Base-by-base conservation (phyloP, 2,113 vertebrate genomes). In the Nesoenas mayeri region DNA sequence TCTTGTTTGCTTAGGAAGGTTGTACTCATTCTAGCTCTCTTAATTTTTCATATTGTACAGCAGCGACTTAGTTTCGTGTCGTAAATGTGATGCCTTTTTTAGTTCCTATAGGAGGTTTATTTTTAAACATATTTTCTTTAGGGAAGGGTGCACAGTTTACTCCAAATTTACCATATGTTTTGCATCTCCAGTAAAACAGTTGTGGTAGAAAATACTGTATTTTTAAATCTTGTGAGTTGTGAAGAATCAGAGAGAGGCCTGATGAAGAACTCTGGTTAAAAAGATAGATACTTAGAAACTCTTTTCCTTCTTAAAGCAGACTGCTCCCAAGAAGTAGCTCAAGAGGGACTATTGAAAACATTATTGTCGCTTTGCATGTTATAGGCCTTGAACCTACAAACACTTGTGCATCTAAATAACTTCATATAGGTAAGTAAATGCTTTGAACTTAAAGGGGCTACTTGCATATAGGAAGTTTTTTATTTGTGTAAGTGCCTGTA, bases 91-190 rank as follows among this genome's bases (percentile, higher is more conserved):
- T 77, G 82, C 57, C 70, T 95, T 91, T 93, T 94, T 79, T 54
- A 93, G 83, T 79, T 75, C 87, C 61, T 16, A 5, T 66, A 91
- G 61, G 83, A 91, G 40, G 80, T 93, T 96, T 97, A 92, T 92
- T 96, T 93, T 94, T 79, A 72, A 93, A 75, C 4, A 1, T 77
- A 94, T 93, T 94, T 95, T 93, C 84, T 93, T 91, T 58, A 47
- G 91, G 95, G 92, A 95, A 96, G 84, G 73, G 73, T 40, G 50
- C 60, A 79, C 32, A 34, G 83, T 96, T 97, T 97, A 95, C 78
- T 89, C 73, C 93, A 92, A 96, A 92, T 85, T 95, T 93, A 82
- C 88, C 95, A 92, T 96, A 91, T 94, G 92, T 91, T 95, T 96
- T 94, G 78, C 83, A 93, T 89, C 84, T 82, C 86, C 70, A 79